These are phyloP conservation scores for Misgurnus anguillicaudatus DNA, from an alignment of 2,113 vertebrate genomes.

Conservation along the genomic window DNA sequence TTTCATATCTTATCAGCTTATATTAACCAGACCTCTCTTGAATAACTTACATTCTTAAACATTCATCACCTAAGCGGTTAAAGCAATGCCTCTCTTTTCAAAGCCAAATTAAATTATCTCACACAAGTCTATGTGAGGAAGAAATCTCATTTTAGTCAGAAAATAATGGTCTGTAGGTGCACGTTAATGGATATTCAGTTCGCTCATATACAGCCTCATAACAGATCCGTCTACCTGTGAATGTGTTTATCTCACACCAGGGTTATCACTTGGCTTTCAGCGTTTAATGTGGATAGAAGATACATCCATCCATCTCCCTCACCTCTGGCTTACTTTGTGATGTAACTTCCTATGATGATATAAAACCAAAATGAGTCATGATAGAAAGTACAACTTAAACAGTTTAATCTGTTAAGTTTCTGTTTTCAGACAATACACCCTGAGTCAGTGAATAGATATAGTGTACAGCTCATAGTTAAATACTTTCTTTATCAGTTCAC, in stretches of 20 bases:
- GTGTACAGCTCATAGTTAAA: constrained; percentile 9
- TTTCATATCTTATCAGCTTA: constrained; percentile 55
- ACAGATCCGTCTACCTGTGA: not conserved
- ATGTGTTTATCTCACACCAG: not conserved
- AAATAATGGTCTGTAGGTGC: not conserved
- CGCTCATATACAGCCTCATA: not conserved
- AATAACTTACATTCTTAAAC: constrained; percentile 68
- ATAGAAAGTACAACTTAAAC: not conserved
- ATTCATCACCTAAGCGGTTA: constrained; percentile 46
- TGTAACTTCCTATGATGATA: constrained; percentile 6
- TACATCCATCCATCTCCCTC: not conserved
- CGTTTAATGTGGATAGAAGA: not conserved
- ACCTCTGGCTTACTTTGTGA: not conserved
- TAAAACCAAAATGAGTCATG: constrained; percentile 6
- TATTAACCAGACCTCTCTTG: constrained; percentile 55
- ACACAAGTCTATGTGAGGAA: constrained; percentile 24
- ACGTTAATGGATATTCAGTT: not conserved
- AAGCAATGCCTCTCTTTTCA: constrained; percentile 33
- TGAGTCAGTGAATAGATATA: constrained; percentile 14
- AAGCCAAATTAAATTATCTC: constrained; percentile 16
- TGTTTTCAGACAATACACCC: not conserved
- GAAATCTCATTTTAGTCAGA: constrained; percentile 46
- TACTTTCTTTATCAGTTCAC: not conserved
- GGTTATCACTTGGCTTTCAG: not conserved
- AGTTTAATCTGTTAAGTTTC: constrained; percentile 7